phyloP scores from a whole-genome alignment of 1,140 invertebrate species.

The Halyomorpha halys region DNA sequence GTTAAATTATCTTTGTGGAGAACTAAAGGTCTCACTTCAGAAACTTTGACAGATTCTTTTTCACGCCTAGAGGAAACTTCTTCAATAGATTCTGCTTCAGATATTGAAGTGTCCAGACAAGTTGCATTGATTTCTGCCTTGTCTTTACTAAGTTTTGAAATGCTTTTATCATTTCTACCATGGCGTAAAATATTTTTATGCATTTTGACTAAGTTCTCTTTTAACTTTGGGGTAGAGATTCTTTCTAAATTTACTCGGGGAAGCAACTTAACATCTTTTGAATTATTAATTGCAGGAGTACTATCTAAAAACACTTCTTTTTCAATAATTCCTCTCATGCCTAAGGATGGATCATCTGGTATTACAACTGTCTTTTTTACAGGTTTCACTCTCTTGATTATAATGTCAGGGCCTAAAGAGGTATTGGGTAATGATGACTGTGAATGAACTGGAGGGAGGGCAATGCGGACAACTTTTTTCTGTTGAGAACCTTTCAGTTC shows the following conservation, averaged over 20 bases:
- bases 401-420: constrained; percentile 5
- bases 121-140: too few relatives aligned
- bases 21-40: too few relatives aligned
- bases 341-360: not conserved
- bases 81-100: too few relatives aligned
- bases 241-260: not conserved
- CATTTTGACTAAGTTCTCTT: not conserved
- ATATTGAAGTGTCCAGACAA: too few relatives aligned
- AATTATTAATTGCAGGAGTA: too few relatives aligned
- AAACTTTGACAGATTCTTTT: too few relatives aligned
- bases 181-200: not conserved
- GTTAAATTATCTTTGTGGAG: too few relatives aligned
- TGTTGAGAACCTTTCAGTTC: constrained; percentile 2
- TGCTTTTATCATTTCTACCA: not conserved
- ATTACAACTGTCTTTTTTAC: not conserved
- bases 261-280: not conserved
- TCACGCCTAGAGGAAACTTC: too few relatives aligned
- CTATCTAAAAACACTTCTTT: too few relatives aligned
- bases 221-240: not conserved
- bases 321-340: too few relatives aligned
- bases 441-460: not conserved
- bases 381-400: constrained; percentile 1
- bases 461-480: constrained; percentile 9
- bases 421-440: not conserved
- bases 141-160: too few relatives aligned